phyloP scores from a whole-genome alignment of 2,888 invertebrate species.

The Phyllotreta striolata region DNA sequence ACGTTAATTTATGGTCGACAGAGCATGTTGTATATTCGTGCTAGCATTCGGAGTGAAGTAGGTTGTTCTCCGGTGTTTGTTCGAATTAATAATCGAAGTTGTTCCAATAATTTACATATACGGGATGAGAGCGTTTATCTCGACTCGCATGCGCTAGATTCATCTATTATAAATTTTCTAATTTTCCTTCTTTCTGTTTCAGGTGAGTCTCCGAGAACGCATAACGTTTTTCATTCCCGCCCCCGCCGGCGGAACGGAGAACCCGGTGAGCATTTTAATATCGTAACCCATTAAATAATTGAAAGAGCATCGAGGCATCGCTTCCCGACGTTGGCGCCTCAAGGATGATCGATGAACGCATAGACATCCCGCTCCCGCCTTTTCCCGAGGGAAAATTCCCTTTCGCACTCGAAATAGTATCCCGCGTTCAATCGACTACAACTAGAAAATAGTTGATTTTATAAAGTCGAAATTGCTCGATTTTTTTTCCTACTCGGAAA shows the following conservation, averaged over 20 bases:
- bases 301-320: conserved; percentile 13
- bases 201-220: conserved; percentile 22
- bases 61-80: conserved; percentile 2
- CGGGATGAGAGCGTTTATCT: too few species aligned
- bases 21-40: conserved; percentile 10
- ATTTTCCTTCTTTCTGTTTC: conserved; percentile 19
- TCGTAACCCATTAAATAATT: conserved; percentile 20
- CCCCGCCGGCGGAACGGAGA: conserved; percentile 15
- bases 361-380: background rate
- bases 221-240: conserved; percentile 9
- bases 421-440: too few species aligned
- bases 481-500: background rate
- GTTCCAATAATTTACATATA: background rate
- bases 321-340: conserved; percentile 2
- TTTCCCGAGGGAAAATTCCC: background rate
- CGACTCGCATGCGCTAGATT: background rate
- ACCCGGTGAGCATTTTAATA: conserved; percentile 19
- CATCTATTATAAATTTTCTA: conserved; percentile 17
- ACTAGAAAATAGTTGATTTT: too few species aligned
- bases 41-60: background rate
- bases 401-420: too few species aligned
- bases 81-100: conserved; percentile 10
- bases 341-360: conserved; percentile 16
- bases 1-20: conserved; percentile 19
- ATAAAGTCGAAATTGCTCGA: too few species aligned